Conservation (phyloP, 1,140 invertebrate genomes). For the Propsilocerus akamusi region DNA sequence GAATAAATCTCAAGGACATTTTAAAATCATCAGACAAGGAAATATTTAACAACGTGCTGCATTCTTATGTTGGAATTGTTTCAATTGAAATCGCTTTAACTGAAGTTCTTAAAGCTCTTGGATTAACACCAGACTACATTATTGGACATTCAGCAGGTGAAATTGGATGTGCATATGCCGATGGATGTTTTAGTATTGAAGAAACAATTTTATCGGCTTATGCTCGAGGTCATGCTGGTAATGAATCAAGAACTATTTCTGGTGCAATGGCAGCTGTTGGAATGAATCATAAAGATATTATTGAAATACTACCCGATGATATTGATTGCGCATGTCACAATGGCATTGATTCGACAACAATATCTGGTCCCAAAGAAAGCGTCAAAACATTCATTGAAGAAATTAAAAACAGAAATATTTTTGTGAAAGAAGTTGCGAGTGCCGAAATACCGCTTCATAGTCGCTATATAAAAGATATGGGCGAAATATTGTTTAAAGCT, state of each 20-base stretch:
- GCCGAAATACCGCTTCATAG: conserved; percentile 76
- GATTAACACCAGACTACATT: conserved; percentile 64
- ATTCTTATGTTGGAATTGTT: conserved; percentile 83
- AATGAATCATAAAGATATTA: conserved; percentile 36
- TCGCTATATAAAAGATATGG: conserved; percentile 49
- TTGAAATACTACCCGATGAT: conserved; percentile 36
- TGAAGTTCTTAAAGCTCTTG: conserved; percentile 49
- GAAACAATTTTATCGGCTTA: conserved; percentile 70
- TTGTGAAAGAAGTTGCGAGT: conserved; percentile 63
- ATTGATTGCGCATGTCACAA: conserved; percentile 79
- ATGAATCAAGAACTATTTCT: conserved; percentile 50
- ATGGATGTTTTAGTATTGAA: conserved; percentile 64
- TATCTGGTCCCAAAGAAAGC: conserved; percentile 59
- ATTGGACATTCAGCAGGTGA: conserved; percentile 80
- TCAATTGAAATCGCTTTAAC: conserved; percentile 73
- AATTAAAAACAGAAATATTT: conserved; percentile 51
- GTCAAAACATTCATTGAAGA: conserved; percentile 49
- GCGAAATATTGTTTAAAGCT: conserved; percentile 50
- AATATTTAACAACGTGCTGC: conserved; percentile 62
- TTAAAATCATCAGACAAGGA: conserved; percentile 51
- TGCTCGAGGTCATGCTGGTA: conserved; percentile 64
- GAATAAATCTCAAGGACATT: conserved; percentile 60
- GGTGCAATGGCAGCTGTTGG: conserved; percentile 77
- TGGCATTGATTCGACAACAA: conserved; percentile 59
- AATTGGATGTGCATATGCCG: conserved; percentile 77